Conservation (phyloP, 2,113 vertebrate genomes). For the Ameiurus melas region DNA sequence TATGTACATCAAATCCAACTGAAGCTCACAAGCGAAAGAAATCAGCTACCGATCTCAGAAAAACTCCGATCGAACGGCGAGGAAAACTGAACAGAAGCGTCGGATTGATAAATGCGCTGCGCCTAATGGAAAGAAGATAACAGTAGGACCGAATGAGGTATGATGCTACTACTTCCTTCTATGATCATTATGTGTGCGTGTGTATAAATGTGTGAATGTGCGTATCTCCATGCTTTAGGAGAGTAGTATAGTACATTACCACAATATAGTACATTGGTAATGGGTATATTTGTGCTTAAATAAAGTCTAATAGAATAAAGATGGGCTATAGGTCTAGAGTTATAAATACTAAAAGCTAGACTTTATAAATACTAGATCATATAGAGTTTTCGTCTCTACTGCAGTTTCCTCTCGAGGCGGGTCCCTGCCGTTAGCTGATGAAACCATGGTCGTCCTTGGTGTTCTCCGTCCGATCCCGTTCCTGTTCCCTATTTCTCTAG, state of each 20-base stretch:
- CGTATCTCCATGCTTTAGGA: slow-evolving; percentile 39
- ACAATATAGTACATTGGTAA: slow-evolving; percentile 44
- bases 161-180: slow-evolving; percentile 39
- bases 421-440: slow-evolving; percentile 42
- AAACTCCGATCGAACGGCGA: background rate
- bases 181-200: background rate
- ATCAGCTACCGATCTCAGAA: slow-evolving; percentile 23
- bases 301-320: slow-evolving; percentile 46
- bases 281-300: slow-evolving; percentile 48
- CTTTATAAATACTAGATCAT: slow-evolving; percentile 29
- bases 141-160: slow-evolving; percentile 42
- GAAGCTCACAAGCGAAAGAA: slow-evolving; percentile 28
- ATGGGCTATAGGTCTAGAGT: slow-evolving; percentile 42
- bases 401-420: slow-evolving; percentile 29
- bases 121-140: slow-evolving; percentile 16
- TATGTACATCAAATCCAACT: slow-evolving; percentile 50
- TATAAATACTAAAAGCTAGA: slow-evolving; percentile 42
- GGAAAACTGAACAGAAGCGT: slow-evolving; percentile 5
- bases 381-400: slow-evolving; percentile 15
- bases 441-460: slow-evolving; percentile 14
- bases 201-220: background rate
- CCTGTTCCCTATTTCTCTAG: background rate
- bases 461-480: slow-evolving; percentile 14
- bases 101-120: background rate
- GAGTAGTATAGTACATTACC: slow-evolving; percentile 40